A percentile compares a stretch with the other conserved stretches of the same genome.
Conservation (phyloP, 2,113 vertebrate genomes). For the Oplegnathus fasciatus region DNA sequence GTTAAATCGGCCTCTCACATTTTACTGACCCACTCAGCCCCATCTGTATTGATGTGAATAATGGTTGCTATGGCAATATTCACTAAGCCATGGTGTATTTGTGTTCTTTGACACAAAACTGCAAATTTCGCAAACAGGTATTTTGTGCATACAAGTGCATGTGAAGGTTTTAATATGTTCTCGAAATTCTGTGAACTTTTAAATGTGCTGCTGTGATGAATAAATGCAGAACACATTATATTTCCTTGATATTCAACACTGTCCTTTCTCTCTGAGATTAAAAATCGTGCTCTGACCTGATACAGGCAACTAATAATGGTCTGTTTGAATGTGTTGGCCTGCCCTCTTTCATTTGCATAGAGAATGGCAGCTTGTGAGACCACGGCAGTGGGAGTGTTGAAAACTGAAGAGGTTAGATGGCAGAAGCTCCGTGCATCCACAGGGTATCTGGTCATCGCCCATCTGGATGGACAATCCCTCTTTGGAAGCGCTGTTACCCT, state of each 20-base stretch:
- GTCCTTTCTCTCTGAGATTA: constrained; percentile 3
- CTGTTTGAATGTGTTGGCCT: constrained; percentile 5
- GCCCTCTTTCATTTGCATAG: constrained; percentile 19
- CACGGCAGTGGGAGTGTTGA: not conserved
- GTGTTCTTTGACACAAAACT: not conserved
- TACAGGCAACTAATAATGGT: constrained; percentile 3
- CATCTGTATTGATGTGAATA: constrained; percentile 21
- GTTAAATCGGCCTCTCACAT: constrained; percentile 7
- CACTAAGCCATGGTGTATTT: not conserved
- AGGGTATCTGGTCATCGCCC: constrained; percentile 9
- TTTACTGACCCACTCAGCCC: constrained; percentile 11
- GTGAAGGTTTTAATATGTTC: not conserved
- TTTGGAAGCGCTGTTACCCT: constrained; percentile 5
- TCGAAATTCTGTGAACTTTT: not conserved
- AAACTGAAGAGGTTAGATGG: constrained; percentile 8
- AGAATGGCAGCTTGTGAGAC: constrained; percentile 23
- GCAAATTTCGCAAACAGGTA: not conserved
- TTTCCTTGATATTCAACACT: not conserved
- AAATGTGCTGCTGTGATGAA: not conserved
- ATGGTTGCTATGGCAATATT: constrained; percentile 35
- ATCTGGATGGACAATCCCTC: not conserved
- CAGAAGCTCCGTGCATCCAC: constrained; percentile 1
- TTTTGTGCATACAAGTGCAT: not conserved
- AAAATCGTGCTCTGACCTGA: not conserved
- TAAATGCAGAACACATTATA: not conserved